These are phyloP conservation scores for Synchiropus splendidus DNA, from an alignment of 2,113 vertebrate genomes.

Conservation along the genomic window DNA sequence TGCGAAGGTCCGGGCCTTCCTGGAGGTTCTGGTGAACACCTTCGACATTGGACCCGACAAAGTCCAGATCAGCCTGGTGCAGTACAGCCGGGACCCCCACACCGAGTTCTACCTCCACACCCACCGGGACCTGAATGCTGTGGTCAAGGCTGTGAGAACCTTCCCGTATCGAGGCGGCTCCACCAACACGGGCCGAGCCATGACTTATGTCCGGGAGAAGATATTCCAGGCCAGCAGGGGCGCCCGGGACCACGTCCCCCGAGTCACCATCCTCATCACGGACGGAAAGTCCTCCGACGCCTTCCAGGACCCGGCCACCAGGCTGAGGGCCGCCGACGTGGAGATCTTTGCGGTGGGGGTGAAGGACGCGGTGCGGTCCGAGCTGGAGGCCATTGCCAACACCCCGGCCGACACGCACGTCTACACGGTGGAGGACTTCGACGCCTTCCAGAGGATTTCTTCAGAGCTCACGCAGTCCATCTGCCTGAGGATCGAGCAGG, in stretches of 20 bases:
- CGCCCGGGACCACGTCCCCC: slow-evolving; percentile 81
- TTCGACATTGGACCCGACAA: slow-evolving; percentile 86
- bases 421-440: slow-evolving; percentile 96
- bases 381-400: slow-evolving; percentile 91
- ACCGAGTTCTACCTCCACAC: slow-evolving; percentile 90
- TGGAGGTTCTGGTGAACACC: slow-evolving; percentile 88
- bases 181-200: slow-evolving; percentile 94
- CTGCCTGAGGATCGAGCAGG: slow-evolving; percentile 91
- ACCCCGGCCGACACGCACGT: slow-evolving; percentile 83
- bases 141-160: slow-evolving; percentile 81
- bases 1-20: slow-evolving; percentile 91
- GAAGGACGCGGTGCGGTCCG: slow-evolving; percentile 90
- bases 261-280: slow-evolving; percentile 93
- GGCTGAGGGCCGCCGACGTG: slow-evolving; percentile 79
- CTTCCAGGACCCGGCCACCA: slow-evolving; percentile 84
- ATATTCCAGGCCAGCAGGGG: slow-evolving; percentile 78
- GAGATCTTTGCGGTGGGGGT: slow-evolving; percentile 97
- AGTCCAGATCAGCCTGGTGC: slow-evolving; percentile 94
- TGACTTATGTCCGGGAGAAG: slow-evolving; percentile 91
- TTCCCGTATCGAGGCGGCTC: slow-evolving; percentile 97
- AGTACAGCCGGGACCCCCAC: slow-evolving; percentile 92
- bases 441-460: slow-evolving; percentile 94
- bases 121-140: slow-evolving; percentile 74
- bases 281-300: slow-evolving; percentile 97
- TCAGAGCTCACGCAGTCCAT: slow-evolving; percentile 93